Conservation (phyloP, 1,140 invertebrate genomes). For the Tenebrio molitor region DNA sequence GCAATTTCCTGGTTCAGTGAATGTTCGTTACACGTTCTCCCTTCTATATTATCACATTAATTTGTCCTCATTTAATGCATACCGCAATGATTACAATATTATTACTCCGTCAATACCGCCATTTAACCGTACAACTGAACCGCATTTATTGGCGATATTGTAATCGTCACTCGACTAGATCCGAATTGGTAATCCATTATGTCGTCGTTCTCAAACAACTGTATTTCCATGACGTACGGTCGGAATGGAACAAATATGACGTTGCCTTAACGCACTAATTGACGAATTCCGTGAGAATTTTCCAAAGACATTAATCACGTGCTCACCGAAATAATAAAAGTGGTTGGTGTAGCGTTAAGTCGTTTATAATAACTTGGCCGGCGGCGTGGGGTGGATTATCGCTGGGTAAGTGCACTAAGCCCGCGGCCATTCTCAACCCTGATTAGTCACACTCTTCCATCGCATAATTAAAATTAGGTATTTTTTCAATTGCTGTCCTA, state of each 20-base stretch:
- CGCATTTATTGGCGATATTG: slow-evolving; percentile 2
- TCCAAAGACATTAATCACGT: slow-evolving; percentile 37
- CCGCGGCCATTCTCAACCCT: not conserved
- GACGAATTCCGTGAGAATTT: slow-evolving; percentile 34
- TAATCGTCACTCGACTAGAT: not conserved
- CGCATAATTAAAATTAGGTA: not conserved
- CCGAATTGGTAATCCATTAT: not conserved
- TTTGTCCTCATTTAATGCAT: slow-evolving; percentile 48
- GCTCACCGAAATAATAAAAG: slow-evolving; percentile 21
- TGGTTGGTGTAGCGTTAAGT: slow-evolving; percentile 30
- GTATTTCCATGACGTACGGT: not conserved
- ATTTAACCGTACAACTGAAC: not conserved
- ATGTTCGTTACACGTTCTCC: slow-evolving; percentile 46
- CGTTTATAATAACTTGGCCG: slow-evolving; percentile 32
- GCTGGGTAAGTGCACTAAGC: not conserved
- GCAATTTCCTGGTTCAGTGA: slow-evolving; percentile 47
- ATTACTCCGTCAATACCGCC: slow-evolving; percentile 25
- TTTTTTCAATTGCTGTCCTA: not conserved
- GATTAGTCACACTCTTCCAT: not conserved
- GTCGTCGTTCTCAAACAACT: not conserved
- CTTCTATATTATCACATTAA: slow-evolving; percentile 44
- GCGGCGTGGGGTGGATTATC: not conserved
- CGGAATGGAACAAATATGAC: not conserved
- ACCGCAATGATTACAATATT: slow-evolving; percentile 41
- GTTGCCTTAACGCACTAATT: slow-evolving; percentile 10